Evolutionary conservation across 2,888 invertebrate genomes (phyloP).

Genomic region (Eledona agricola): DNA sequence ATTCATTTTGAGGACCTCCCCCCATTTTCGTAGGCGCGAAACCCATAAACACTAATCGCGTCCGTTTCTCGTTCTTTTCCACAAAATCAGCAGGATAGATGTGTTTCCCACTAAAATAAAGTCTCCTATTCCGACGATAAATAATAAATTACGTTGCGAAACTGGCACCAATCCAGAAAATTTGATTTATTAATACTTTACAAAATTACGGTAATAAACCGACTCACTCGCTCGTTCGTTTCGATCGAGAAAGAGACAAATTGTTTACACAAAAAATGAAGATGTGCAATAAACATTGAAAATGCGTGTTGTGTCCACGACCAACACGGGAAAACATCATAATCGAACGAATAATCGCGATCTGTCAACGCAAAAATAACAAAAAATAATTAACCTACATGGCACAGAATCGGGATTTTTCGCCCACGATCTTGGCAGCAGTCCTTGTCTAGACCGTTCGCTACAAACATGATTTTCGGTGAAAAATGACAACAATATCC

Average conservation of each 20-base stretch:
- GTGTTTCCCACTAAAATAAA: slow-evolving; percentile 30
- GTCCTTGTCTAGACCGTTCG: slow-evolving; percentile 9
- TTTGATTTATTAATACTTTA: slow-evolving; percentile 44
- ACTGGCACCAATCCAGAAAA: slow-evolving; percentile 43
- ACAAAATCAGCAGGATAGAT: slow-evolving; percentile 3
- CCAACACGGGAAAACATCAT: slow-evolving; percentile 20
- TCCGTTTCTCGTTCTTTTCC: slow-evolving; percentile 3
- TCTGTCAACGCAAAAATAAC: slow-evolving; percentile 25
- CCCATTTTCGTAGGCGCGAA: slow-evolving; percentile 10
- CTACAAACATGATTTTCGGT: slow-evolving; percentile 14
- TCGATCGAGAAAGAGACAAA: slow-evolving; percentile 5
- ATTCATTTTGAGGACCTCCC: slow-evolving; percentile 17
- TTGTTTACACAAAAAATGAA: not conserved
- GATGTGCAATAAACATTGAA: slow-evolving; percentile 1
- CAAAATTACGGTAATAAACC: slow-evolving; percentile 31
- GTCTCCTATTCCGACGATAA: slow-evolving; percentile 27
- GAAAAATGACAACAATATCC: slow-evolving; percentile 19
- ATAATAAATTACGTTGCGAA: slow-evolving; percentile 46
- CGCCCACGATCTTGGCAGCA: slow-evolving; percentile 30
- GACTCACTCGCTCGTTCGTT: slow-evolving; percentile 21
- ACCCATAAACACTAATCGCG: slow-evolving; percentile 3
- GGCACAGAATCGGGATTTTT: slow-evolving; percentile 17
- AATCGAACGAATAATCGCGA: slow-evolving; percentile 21
- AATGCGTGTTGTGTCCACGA: slow-evolving; percentile 19
- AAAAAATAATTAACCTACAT: slow-evolving; percentile 34